Conservation (phyloP, 2,888 invertebrate genomes). For the Polydrusus cervinus region DNA sequence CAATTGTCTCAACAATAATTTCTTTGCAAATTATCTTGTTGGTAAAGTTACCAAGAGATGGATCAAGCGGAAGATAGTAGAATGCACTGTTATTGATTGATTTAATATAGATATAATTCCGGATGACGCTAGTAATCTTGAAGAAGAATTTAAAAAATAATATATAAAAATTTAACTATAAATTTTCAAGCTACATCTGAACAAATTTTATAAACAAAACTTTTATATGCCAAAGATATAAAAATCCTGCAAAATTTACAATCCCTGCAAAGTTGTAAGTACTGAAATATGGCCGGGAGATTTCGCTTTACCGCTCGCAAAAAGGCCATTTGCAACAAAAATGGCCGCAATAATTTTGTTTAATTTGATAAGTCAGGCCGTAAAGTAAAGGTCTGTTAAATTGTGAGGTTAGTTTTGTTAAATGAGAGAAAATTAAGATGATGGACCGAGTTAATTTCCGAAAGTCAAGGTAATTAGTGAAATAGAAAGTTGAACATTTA, state of each 20-base stretch:
- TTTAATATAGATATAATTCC: too few species aligned
- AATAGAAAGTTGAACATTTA: neutral
- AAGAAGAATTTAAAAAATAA: too few species aligned
- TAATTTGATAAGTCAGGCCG: conserved; percentile 48
- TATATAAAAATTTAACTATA: too few species aligned
- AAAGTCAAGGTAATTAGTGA: conserved; percentile 14
- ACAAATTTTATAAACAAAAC: conserved; percentile 7
- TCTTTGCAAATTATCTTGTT: too few species aligned
- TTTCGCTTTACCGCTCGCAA: conserved; percentile 43
- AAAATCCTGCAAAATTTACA: conserved; percentile 46
- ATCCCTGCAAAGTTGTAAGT: conserved; percentile 46
- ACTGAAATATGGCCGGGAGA: conserved; percentile 47
- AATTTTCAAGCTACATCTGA: too few species aligned
- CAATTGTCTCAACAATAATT: too few species aligned
- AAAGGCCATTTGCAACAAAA: conserved; percentile 51
- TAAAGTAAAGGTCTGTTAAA: conserved; percentile 51
- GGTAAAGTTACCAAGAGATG: too few species aligned
- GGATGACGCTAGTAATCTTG: too few species aligned
- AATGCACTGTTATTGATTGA: too few species aligned
- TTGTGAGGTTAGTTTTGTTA: conserved; percentile 41
- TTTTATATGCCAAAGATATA: conserved; percentile 34
- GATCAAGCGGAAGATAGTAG: too few species aligned
- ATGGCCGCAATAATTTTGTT: conserved; percentile 50
- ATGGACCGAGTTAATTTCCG: conserved; percentile 28
- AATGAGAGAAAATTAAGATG: conserved; percentile 39